Conservation (phyloP, 2,888 invertebrate species). For the Drosophila borborema region DNA sequence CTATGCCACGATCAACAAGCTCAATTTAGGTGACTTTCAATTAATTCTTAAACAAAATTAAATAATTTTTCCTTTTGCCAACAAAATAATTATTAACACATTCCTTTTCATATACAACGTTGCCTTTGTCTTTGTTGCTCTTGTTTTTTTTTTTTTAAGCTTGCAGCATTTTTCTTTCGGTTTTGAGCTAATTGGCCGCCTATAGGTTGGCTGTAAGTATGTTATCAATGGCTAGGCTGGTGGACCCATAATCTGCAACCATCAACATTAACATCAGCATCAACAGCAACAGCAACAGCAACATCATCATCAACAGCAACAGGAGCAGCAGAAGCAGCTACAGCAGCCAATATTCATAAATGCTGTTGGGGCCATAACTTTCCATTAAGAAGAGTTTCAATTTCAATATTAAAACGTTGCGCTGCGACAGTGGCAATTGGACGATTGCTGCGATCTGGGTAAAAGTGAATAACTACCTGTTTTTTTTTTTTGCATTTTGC, state of each 20-base stretch:
- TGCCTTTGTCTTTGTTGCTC: background rate
- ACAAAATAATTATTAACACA: conserved; percentile 27
- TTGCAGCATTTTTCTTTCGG: conserved; percentile 16
- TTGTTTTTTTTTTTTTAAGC: too few relatives aligned
- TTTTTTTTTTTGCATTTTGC: conserved; percentile 16
- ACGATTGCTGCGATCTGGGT: conserved; percentile 42
- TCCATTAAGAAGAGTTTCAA: conserved; percentile 71
- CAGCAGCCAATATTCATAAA: conserved; percentile 31
- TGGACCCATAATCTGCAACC: conserved; percentile 73
- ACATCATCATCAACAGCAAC: background rate
- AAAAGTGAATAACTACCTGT: conserved; percentile 63
- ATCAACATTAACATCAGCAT: conserved; percentile 57
- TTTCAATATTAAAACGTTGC: conserved; percentile 64
- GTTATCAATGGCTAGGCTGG: conserved; percentile 72
- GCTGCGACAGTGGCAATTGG: conserved; percentile 59
- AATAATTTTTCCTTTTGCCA: background rate
- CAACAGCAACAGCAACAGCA: conserved; percentile 21
- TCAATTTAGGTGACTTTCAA: background rate
- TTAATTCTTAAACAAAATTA: background rate
- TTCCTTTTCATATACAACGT: conserved; percentile 16
- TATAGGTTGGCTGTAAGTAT: conserved; percentile 40
- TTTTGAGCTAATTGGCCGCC: conserved; percentile 45
- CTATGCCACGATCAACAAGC: too few relatives aligned
- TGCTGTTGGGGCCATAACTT: conserved; percentile 66
- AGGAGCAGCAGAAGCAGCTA: background rate